Conservation (phyloP, 2,113 vertebrate genomes). For the Ictalurus punctatus region DNA sequence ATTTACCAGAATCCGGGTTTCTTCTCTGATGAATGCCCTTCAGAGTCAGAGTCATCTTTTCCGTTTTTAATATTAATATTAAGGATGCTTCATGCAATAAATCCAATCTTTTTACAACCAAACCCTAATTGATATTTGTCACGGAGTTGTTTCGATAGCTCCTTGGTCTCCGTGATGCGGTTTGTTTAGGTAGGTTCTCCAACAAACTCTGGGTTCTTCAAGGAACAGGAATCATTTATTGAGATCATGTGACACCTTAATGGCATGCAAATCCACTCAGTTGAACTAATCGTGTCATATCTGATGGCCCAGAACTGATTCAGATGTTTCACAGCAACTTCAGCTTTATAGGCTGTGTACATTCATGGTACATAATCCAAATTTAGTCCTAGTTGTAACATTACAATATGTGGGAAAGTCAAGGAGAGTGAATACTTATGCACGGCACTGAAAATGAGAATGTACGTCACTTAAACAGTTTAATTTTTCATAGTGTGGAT, state of each 20-base stretch:
- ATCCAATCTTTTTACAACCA: not conserved
- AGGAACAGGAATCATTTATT: not conserved
- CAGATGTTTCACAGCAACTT: not conserved
- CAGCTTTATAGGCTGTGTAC: not conserved
- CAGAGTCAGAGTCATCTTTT: not conserved
- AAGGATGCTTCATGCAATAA: not conserved
- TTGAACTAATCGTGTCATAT: not conserved
- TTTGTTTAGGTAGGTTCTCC: not conserved
- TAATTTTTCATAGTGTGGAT: not conserved
- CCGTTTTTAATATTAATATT: too few species aligned
- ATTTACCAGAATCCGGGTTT: not conserved
- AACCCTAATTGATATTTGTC: not conserved
- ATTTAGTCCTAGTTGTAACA: not conserved
- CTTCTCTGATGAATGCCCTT: not conserved
- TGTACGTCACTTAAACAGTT: not conserved
- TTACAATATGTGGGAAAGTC: not conserved
- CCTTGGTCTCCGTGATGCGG: not conserved
- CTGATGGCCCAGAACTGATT: not conserved
- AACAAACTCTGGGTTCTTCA: not conserved
- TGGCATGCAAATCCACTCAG: not conserved
- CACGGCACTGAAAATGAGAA: not conserved
- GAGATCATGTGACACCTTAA: not conserved
- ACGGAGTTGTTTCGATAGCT: not conserved
- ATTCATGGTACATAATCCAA: not conserved
- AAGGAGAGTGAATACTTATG: not conserved